Percentiles rank a stretch among this genome's conserved stretches.
These are phyloP conservation scores for Ornithorhynchus anatinus DNA, from an alignment of 2,113 vertebrate genomes.

Conservation along the genomic window DNA sequence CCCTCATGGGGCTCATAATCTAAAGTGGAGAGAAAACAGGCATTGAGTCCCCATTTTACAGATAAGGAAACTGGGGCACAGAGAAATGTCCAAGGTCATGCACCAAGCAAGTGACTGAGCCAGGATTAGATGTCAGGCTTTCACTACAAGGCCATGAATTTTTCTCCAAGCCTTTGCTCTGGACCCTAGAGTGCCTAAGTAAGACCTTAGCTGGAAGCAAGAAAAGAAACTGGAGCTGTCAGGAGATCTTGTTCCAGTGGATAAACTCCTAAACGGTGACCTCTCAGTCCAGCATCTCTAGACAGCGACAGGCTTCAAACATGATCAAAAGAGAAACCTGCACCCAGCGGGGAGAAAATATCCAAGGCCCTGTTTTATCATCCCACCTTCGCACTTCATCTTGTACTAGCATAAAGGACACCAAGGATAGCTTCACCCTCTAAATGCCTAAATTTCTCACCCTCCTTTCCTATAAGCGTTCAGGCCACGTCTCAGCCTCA, in stretches of 20 bases:
- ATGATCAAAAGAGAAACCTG: fast-evolving
- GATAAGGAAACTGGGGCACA: no score
- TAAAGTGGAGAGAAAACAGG: no score
- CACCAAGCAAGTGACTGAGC: no score
- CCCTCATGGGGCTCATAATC: no score
- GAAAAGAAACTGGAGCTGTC: not conserved
- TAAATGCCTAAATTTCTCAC: not conserved
- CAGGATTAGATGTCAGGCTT: not conserved
- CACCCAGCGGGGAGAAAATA: not conserved
- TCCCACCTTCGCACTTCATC: fast-evolving
- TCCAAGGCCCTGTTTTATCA: no score
- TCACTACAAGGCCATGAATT: fast-evolving
- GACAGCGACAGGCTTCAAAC: not conserved
- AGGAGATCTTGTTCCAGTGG: not conserved
- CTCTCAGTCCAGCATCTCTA: not conserved
- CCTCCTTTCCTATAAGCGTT: no score
- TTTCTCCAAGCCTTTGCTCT: not conserved
- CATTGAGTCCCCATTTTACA: no score
- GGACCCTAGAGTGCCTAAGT: not conserved
- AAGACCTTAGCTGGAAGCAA: not conserved
- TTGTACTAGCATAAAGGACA: fast-evolving
- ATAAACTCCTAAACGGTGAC: not conserved
- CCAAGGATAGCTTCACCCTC: not conserved
- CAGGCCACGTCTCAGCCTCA: not conserved
- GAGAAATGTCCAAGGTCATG: no score